Conservation (phyloP, 2,888 invertebrate species). For the Choristoneura rosaceana region DNA sequence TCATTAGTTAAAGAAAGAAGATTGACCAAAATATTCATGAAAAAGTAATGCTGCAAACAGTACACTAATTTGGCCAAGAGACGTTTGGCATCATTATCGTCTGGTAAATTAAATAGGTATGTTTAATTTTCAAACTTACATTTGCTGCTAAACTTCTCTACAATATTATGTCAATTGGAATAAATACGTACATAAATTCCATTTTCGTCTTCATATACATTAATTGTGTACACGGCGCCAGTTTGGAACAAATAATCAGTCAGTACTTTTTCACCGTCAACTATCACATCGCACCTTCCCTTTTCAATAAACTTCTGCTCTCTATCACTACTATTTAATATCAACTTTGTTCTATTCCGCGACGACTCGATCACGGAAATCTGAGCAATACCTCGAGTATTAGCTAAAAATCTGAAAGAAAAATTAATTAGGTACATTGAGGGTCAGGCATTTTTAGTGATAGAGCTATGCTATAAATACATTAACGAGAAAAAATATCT, state of each 20-base stretch:
- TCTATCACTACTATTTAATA: slow-evolving; percentile 56
- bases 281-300: slow-evolving; percentile 67
- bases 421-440: slow-evolving; percentile 26
- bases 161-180: no score
- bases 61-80: no score
- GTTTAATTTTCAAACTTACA: no score
- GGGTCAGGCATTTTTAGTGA: background rate
- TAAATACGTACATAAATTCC: slow-evolving; percentile 48
- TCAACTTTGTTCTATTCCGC: slow-evolving; percentile 60
- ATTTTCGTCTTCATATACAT: slow-evolving; percentile 69
- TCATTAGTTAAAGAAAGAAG: no score
- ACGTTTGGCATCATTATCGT: no score
- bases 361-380: slow-evolving; percentile 59
- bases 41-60: no score
- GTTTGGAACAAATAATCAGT: slow-evolving; percentile 71
- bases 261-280: slow-evolving; percentile 63
- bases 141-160: no score
- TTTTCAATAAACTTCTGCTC: slow-evolving; percentile 61
- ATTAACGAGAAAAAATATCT: no score
- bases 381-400: slow-evolving; percentile 53
- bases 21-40: no score
- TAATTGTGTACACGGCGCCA: slow-evolving; percentile 89
- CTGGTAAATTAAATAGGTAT: no score
- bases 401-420: slow-evolving; percentile 73
- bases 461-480: background rate